Percentiles rank a stretch among this genome's conserved stretches.
phyloP scores from a whole-genome alignment of 2,888 invertebrate genomes.

The Dynastes grantii region DNA sequence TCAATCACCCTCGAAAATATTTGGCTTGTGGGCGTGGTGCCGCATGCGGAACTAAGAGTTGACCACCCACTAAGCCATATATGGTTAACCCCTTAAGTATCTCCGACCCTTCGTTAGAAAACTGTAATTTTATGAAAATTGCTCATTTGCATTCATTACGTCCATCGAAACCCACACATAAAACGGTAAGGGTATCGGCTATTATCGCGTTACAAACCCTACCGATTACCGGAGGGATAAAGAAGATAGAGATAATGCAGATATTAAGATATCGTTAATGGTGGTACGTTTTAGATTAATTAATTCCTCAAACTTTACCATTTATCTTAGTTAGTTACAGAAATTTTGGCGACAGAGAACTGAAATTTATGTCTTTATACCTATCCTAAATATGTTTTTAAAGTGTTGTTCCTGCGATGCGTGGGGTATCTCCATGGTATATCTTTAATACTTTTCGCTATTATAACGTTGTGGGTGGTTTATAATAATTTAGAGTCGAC shows the following conservation, averaged over 20 bases:
- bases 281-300: slow-evolving; percentile 42
- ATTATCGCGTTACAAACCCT: slow-evolving; percentile 30
- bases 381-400: neutral
- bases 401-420: slow-evolving; percentile 15
- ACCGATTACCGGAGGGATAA: slow-evolving; percentile 25
- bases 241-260: slow-evolving; percentile 39
- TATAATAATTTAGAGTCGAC: slow-evolving; percentile 42
- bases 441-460: slow-evolving; percentile 33
- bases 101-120: slow-evolving; percentile 41
- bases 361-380: slow-evolving; percentile 28
- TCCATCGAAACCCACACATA: slow-evolving; percentile 25
- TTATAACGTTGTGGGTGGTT: slow-evolving; percentile 48
- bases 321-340: slow-evolving; percentile 55
- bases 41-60: slow-evolving; percentile 63
- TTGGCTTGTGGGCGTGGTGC: slow-evolving; percentile 63
- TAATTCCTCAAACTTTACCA: slow-evolving; percentile 50
- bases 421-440: slow-evolving; percentile 28
- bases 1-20: slow-evolving; percentile 61
- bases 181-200: slow-evolving; percentile 28
- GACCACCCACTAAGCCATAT: slow-evolving; percentile 63
- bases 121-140: slow-evolving; percentile 46
- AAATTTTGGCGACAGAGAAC: slow-evolving; percentile 19
- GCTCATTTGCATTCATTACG: slow-evolving; percentile 41
- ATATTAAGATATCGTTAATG: slow-evolving; percentile 51
- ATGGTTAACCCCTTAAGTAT: slow-evolving; percentile 45